These are phyloP conservation scores for Podocnemis expansa DNA, from an alignment of 2,113 vertebrate species.

Conservation along the genomic window DNA sequence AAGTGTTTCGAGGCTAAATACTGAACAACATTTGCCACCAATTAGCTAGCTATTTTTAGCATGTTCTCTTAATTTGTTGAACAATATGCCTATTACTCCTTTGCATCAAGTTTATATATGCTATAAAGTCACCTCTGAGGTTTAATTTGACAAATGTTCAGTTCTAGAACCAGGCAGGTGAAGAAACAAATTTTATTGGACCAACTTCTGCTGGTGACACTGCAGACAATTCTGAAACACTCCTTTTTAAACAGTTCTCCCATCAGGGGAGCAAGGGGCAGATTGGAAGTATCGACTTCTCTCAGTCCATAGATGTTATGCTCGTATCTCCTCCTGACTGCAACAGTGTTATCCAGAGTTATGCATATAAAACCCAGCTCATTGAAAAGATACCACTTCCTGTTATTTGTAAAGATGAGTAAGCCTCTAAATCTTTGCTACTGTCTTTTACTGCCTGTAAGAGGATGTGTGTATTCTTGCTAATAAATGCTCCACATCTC, in stretches of 20 bases:
- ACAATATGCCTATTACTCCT: neutral
- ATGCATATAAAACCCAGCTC: neutral
- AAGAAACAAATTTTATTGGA: neutral
- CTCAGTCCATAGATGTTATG: neutral
- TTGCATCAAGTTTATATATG: neutral
- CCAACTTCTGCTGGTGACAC: neutral
- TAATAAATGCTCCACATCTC: neutral
- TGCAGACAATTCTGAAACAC: neutral
- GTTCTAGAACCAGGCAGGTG: neutral
- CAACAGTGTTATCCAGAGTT: neutral
- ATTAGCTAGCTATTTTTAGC: neutral
- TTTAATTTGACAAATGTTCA: neutral
- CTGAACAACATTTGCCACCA: neutral
- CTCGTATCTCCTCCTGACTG: neutral
- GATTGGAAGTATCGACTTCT: neutral
- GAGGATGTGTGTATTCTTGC: neutral
- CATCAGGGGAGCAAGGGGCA: neutral
- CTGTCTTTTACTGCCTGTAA: neutral
- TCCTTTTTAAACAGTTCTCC: neutral
- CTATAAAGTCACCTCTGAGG: neutral
- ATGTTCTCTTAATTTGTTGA: neutral
- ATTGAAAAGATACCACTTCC: neutral
- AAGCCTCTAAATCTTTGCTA: neutral
- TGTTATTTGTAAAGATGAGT: neutral
- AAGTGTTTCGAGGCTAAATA: neutral